These are phyloP conservation scores for Dendroctonus ponderosae DNA, from an alignment of 1,140 invertebrate species.

Conservation along the genomic window DNA sequence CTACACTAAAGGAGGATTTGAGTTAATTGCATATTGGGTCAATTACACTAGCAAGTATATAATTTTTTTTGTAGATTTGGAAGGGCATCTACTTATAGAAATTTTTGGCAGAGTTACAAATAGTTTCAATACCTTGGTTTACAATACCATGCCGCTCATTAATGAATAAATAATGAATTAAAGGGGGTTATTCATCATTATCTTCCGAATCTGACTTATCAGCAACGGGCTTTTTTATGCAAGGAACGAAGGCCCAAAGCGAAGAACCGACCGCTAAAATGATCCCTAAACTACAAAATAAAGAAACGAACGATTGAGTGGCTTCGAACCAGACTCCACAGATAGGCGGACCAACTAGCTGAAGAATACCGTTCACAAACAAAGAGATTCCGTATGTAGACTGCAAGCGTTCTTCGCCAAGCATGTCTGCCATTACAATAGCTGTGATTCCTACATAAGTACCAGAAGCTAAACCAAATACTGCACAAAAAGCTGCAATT, in stretches of 20 bases:
- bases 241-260: constrained; percentile 73
- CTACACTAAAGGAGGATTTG: no score
- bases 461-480: constrained; percentile 80
- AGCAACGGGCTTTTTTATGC: constrained; percentile 53
- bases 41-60: no score
- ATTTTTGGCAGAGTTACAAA: no score
- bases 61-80: no score
- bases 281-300: constrained; percentile 70
- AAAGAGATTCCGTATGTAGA: constrained; percentile 82
- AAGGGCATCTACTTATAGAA: no score
- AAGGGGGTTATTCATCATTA: no score
- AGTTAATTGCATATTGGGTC: no score
- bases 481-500: constrained; percentile 66
- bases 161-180: no score
- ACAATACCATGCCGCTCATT: no score
- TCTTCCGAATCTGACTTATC: constrained; percentile 12
- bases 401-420: constrained; percentile 77
- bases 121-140: no score
- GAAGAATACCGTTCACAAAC: constrained; percentile 78
- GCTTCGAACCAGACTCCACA: constrained; percentile 68
- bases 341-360: constrained; percentile 75
- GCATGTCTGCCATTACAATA: constrained; percentile 81
- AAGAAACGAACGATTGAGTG: constrained; percentile 64
- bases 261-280: constrained; percentile 69
- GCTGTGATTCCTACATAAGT: constrained; percentile 83